Evolutionary conservation across 2,113 vertebrate species (phyloP).

Genomic region (Pollachius pollachius): DNA sequence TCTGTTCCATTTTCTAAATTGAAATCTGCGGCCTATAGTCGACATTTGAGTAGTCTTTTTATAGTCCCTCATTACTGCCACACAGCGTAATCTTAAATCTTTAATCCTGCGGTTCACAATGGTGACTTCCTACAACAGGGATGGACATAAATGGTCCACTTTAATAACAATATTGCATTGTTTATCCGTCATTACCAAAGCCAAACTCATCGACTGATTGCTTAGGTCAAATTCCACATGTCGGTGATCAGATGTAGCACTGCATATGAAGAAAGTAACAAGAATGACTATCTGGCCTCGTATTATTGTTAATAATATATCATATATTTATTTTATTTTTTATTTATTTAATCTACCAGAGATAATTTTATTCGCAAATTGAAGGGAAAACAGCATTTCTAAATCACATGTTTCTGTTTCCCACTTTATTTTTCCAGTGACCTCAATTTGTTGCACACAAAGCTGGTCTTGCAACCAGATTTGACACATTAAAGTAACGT

Average conservation of each 20-base stretch:
- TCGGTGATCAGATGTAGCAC: constrained; percentile 22
- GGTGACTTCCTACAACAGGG: constrained; percentile 8
- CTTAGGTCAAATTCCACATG: constrained; percentile 32
- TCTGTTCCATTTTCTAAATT: not conserved
- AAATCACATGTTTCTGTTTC: too few relatives aligned
- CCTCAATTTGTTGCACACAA: too few relatives aligned
- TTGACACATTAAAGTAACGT: too few relatives aligned
- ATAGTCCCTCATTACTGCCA: constrained; percentile 13
- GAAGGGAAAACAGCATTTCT: not conserved
- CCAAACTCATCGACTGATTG: constrained; percentile 46
- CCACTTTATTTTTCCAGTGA: too few relatives aligned
- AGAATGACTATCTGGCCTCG: constrained; percentile 8
- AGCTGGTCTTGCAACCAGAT: too few relatives aligned
- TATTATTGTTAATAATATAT: constrained; percentile 18
- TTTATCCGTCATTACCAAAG: constrained; percentile 38
- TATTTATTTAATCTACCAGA: not conserved
- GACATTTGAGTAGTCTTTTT: constrained; percentile 16
- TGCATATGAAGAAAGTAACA: constrained; percentile 23
- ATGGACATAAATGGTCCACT: constrained; percentile 13
- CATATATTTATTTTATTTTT: constrained; percentile 10
- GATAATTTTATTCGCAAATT: constrained; percentile 6
- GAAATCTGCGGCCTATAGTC: not conserved
- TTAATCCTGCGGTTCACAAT: constrained; percentile 43
- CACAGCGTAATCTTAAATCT: constrained; percentile 35
- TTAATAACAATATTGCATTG: constrained; percentile 10